Base-by-base conservation (phyloP, 2,797 vertebrate species). In the Tympanoctomys barrerae region DNA sequence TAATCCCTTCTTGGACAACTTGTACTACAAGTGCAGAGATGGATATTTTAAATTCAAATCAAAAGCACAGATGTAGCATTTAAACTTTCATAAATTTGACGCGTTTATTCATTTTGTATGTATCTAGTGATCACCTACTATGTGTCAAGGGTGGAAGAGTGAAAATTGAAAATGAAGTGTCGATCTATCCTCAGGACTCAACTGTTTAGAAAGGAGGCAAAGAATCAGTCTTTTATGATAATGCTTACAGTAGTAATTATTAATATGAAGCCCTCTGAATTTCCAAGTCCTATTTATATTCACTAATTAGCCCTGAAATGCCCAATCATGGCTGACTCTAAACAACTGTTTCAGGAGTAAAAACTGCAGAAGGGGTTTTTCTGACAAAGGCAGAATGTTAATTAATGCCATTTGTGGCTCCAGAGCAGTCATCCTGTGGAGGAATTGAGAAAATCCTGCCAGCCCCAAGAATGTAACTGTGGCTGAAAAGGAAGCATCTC, bases 361-460 rank as follows among this genome's bases (percentile, higher is more conserved):
- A 93, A 49, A 64, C 46, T 7, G 4, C 4, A 2, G 57, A 36
- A 77, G 71, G 57, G 54, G 66, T 61, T 83, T 83, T 94, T 87
- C 68, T 81, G 78, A 96, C 86, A 92, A 77, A 89, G 59, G 87
- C 59, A 33, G 28, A 78, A 13, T 52, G 22, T 33, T 73, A 39
- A n/a, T 31, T 73, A 39, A n/a, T 31, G 70, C 33, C 42, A 7
- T 61, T 62, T 33, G 52, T 89, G 31, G 52, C 28, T 62, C 66
- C 24, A 26, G 77, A n/a, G 64, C 79, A 59, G 11, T 70, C 73
- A 5, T 57, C 61, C n/a, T 66, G 9, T 14, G 33, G 70, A 24
- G 26, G 42, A 89, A 71, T n/a, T 18, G n/a, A 95, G 92, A 96
- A 97, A 95, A 94, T 97, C 96, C 94, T 79, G 54, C 70, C 75